A percentile compares a stretch with the other conserved stretches of the same genome.
Evolutionary conservation across 2,113 vertebrate genomes (phyloP).

Genomic region (Coptodon bakossiorum): DNA sequence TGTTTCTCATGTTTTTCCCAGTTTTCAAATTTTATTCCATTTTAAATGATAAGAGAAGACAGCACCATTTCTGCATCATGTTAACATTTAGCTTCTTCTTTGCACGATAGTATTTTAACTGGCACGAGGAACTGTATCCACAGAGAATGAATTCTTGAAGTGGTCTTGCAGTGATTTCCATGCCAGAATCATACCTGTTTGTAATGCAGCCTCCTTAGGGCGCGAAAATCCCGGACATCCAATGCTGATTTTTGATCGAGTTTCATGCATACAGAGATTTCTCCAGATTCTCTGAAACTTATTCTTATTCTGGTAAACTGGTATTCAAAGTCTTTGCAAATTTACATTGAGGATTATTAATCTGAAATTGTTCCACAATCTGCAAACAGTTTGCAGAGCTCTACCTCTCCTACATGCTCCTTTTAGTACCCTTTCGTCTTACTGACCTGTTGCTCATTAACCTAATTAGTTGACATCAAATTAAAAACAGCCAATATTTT

Average conservation of each 20-base stretch:
- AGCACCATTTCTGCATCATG: neutral
- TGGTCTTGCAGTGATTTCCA: neutral
- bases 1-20: neutral
- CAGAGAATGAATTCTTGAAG: neutral
- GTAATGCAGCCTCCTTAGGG: neutral
- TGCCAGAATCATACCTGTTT: neutral
- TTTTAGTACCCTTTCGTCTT: neutral
- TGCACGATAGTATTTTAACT: neutral
- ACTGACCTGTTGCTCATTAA: neutral
- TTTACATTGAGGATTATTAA: neutral
- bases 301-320: neutral
- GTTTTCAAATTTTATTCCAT: neutral
- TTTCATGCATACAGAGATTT: neutral
- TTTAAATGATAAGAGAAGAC: neutral
- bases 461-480: neutral
- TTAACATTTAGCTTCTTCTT: neutral
- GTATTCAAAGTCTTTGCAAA: neutral
- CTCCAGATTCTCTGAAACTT: neutral
- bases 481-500: neutral
- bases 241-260: neutral
- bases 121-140: neutral
- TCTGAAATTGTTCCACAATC: neutral
- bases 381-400: neutral
- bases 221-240: rapidly evolving
- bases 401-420: neutral